A percentile compares a stretch with the other conserved stretches of the same genome.
phyloP scores from a whole-genome alignment of 2,888 invertebrate species.

The Nomada hirtipes region DNA sequence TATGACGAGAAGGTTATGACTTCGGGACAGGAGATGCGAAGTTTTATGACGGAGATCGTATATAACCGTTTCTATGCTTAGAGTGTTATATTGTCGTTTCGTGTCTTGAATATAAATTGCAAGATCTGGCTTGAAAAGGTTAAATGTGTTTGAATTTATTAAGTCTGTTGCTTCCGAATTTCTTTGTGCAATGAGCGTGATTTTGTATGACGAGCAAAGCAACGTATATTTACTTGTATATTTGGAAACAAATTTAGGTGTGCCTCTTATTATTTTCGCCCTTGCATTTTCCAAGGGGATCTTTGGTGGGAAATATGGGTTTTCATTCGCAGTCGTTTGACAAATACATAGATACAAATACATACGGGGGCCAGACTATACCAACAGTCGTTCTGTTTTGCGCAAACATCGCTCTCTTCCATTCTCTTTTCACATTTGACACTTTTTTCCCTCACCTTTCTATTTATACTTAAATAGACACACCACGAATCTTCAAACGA shows the following conservation, averaged over 20 bases:
- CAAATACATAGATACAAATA: no score
- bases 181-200: not conserved
- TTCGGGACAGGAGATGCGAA: not conserved
- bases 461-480: slow-evolving; percentile 6
- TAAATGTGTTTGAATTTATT: not conserved
- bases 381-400: not conserved
- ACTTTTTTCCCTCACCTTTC: not conserved
- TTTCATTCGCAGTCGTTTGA: no score
- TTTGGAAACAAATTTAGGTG: no score
- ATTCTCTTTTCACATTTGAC: not conserved
- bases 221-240: no score
- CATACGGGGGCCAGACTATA: no score
- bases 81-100: slow-evolving; percentile 14
- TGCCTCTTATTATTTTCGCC: no score
- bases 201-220: no score
- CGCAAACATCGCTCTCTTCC: not conserved
- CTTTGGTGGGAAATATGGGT: no score
- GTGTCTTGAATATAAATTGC: not conserved
- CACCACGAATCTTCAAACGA: not conserved
- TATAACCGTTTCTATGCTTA: not conserved
- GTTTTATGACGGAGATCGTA: slow-evolving; percentile 9
- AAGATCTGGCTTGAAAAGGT: not conserved
- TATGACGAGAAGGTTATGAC: not conserved
- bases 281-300: no score
- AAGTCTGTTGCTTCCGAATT: not conserved